These are phyloP conservation scores for Apis florea DNA, from an alignment of 1,140 invertebrate species.

Conservation along the genomic window DNA sequence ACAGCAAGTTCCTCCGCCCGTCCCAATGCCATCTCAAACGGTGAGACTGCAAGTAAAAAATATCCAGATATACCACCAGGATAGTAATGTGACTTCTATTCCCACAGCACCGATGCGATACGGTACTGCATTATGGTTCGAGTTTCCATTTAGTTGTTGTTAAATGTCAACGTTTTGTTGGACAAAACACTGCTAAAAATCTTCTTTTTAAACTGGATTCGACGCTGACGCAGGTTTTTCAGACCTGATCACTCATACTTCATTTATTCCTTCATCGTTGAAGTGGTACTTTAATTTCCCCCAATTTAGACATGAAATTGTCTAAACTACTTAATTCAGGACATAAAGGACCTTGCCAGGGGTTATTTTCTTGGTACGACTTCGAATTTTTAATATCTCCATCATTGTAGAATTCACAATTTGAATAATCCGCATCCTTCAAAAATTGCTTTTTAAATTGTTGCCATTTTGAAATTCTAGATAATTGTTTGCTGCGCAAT, in stretches of 20 bases:
- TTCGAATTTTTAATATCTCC: background rate
- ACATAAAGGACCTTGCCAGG: conserved; percentile 62
- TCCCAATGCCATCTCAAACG: conserved; percentile 75
- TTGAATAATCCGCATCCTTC: conserved; percentile 43
- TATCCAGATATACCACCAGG: conserved; percentile 71
- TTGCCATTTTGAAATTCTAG: conserved; percentile 75
- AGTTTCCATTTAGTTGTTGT: background rate
- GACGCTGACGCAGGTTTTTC: conserved; percentile 32
- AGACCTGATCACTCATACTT: conserved; percentile 20
- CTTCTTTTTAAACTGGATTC: conserved; percentile 2
- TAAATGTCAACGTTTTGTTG: conserved; percentile 1
- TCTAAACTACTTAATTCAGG: conserved; percentile 72
- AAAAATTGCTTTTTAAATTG: conserved; percentile 69
- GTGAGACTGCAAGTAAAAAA: conserved; percentile 79
- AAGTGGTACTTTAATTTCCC: conserved; percentile 66
- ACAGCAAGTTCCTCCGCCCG: conserved; percentile 52
- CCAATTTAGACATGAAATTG: conserved; percentile 71
- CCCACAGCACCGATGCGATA: conserved; percentile 11
- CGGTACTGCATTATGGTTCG: background rate
- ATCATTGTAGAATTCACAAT: conserved; percentile 26
- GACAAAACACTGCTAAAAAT: background rate
- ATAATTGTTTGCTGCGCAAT: conserved; percentile 75
- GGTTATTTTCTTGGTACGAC: conserved; percentile 18
- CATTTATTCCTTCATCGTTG: conserved; percentile 63
- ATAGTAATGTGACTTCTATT: conserved; percentile 50